phyloP scores from a whole-genome alignment of 2,888 invertebrate genomes.

The Myopa testacea region DNA sequence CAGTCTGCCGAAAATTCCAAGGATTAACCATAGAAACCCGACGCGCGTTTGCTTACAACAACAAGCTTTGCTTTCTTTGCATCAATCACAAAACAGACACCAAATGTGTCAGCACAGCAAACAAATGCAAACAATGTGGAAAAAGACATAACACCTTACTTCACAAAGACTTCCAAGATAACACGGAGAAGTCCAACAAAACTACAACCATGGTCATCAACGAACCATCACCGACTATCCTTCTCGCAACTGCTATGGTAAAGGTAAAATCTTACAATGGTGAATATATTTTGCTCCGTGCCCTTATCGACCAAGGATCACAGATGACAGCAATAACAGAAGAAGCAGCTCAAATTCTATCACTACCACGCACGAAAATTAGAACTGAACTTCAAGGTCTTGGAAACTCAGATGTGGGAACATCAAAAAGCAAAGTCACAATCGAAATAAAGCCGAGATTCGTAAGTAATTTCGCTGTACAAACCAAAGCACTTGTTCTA shows the following conservation, averaged over 20 bases:
- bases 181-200: no score
- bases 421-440: conserved; percentile 20
- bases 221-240: not conserved
- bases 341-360: conserved; percentile 26
- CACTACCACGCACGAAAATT: conserved; percentile 19
- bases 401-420: conserved; percentile 25
- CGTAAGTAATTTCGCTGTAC: conserved; percentile 23
- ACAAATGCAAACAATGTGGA: not conserved
- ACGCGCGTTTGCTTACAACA: not conserved
- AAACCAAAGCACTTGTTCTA: not conserved
- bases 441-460: conserved; percentile 34
- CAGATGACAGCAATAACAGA: conserved; percentile 34
- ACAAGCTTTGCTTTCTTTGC: not conserved
- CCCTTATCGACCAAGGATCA: conserved; percentile 29
- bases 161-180: not conserved
- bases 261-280: not conserved
- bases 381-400: conserved; percentile 29
- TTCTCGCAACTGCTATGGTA: not conserved
- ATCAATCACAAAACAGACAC: conserved; percentile 1
- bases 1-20: no score
- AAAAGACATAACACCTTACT: conserved; percentile 6
- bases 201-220: no score
- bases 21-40: no score
- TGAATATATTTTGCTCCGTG: conserved; percentile 22
- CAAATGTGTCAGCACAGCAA: not conserved